phyloP scores from a whole-genome alignment of 2,888 invertebrate genomes.

The Arrhopalites spinosus region DNA sequence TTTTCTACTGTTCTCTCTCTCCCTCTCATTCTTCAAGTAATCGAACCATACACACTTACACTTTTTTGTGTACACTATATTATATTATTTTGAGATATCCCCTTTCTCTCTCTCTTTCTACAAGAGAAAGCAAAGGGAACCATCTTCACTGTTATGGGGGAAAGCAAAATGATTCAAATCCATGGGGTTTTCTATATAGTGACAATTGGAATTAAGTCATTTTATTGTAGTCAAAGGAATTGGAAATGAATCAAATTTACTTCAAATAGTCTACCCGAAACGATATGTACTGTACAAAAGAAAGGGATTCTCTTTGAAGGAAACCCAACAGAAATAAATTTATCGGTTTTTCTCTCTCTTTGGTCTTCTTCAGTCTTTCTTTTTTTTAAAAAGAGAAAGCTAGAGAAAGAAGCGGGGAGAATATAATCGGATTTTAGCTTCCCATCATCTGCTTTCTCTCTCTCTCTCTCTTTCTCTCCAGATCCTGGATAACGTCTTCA shows the following conservation, averaged over 20 bases:
- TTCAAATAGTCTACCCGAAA: no score
- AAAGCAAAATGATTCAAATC: no score
- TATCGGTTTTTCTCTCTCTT: slow-evolving; percentile 3
- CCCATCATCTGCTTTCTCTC: not conserved
- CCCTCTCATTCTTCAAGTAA: not conserved
- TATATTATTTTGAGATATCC: not conserved
- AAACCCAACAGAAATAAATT: not conserved
- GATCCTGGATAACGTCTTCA: not conserved
- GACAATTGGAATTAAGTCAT: not conserved
- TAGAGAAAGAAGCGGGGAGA: not conserved
- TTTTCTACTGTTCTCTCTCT: not conserved
- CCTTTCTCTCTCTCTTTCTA: no score
- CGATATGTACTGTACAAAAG: no score
- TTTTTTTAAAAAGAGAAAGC: not conserved
- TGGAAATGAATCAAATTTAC: no score
- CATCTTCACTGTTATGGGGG: no score
- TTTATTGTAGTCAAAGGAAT: not conserved
- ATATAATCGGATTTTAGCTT: slow-evolving; percentile 29
- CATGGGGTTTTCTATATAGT: no score
- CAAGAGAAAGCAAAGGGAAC: no score
- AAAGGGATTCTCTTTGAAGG: not conserved
- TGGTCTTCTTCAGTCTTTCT: not conserved
- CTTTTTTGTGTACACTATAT: not conserved
- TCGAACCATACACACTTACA: not conserved
- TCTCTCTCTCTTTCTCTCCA: not conserved